Evolutionary conservation across 2,113 vertebrate species (phyloP).

Genomic region (Shinisaurus crocodilurus): DNA sequence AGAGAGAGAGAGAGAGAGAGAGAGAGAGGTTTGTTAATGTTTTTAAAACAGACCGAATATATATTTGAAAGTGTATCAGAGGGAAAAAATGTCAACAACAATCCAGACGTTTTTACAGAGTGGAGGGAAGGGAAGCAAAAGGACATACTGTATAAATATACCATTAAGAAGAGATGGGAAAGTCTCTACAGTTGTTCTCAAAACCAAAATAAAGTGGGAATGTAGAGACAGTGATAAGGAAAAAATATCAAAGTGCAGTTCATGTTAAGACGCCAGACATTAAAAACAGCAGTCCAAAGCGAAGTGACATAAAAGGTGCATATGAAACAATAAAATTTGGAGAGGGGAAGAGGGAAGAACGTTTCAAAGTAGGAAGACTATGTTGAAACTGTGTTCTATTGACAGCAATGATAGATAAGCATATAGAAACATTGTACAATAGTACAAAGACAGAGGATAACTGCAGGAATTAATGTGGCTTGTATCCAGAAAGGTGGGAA

Average conservation of each 20-base stretch:
- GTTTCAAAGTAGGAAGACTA: neutral
- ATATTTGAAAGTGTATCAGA: neutral
- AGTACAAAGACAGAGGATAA: neutral
- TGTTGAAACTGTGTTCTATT: neutral
- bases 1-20: no score
- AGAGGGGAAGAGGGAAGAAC: neutral
- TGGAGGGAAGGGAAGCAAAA: neutral
- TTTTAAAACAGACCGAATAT: neutral
- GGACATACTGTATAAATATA: neutral
- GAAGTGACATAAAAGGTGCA: no score
- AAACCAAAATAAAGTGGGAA: neutral
- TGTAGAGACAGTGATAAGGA: neutral
- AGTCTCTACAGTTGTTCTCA: neutral
- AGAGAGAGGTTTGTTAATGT: no score
- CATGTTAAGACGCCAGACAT: neutral
- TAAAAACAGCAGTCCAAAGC: neutral
- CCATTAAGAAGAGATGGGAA: neutral
- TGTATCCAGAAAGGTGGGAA: neutral
- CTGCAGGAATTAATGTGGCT: neutral
- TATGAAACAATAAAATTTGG: neutral
- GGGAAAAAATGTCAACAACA: neutral
- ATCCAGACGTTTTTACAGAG: neutral
- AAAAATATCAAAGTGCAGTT: neutral
- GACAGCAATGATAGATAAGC: neutral
- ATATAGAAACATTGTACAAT: neutral